Base-by-base conservation (phyloP, 2,888 invertebrate species). In the Bimastos eiseni region DNA sequence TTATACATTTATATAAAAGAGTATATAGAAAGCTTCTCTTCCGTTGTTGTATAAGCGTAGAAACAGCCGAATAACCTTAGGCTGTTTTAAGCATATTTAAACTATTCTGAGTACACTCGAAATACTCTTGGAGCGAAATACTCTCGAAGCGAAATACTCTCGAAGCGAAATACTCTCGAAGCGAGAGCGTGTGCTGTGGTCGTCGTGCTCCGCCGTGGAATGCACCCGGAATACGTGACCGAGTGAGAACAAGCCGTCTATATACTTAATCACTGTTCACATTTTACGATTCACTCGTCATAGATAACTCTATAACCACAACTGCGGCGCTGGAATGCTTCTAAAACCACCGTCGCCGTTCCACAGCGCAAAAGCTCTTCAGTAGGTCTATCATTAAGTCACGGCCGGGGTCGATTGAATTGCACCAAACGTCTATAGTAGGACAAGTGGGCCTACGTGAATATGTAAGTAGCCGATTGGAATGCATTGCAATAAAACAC, bases 191-290 rank as follows among this genome's bases (percentile, higher is more conserved):
- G n/a, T n/a, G 70, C 30, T 70, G 2, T 70, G 70, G 70, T 70
- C 30, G 21, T 49, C 41, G 41, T 38, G 5, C 5, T 5, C 6
- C 17, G 49, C 1, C 49, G 49, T 24, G 70, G 70, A 70, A 70
- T 70, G 70, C 70, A 70, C 70, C 70, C 70, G 21, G 49, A 49
- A 24, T 24, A 49, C 24, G 49, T 41, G 41, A 41, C 8, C 41
- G 17, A 41, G 41, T 24, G 49, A 49, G 49, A 49, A 49, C 21
- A 70, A 70, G n/a, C 70, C 70, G n/a, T n/a, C 30, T n/a, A 2
- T 44, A 49, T 70, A 70, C n/a, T 70, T 70, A 70, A n/a, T n/a
- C 49, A 70, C 70, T n/a, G 70, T 70, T 70, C 70, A 70, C 70
- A 30, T 70, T 49, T 70, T 70, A 70, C 70, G n/a, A 70, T 30